Conservation (phyloP, 2,888 invertebrate species). For the Drosophila glabriapex region DNA sequence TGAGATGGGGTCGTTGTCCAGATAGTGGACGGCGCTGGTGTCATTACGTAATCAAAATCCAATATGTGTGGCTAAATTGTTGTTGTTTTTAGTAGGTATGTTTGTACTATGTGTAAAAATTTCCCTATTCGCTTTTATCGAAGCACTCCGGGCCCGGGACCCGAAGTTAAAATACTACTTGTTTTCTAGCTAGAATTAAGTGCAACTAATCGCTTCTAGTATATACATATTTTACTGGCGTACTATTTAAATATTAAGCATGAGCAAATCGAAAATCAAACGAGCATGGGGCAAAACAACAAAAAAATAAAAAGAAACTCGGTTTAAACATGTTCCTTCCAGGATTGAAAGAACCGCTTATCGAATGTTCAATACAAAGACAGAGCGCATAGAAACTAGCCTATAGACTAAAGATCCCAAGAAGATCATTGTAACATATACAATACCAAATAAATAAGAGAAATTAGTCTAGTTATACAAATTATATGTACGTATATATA, state of each 20-base stretch:
- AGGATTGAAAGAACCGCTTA: slow-evolving; percentile 34
- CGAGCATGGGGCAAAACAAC: slow-evolving; percentile 45
- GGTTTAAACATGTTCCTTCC: slow-evolving; percentile 52
- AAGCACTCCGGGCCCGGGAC: slow-evolving; percentile 11
- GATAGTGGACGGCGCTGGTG: slow-evolving; percentile 59
- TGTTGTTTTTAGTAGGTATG: slow-evolving; percentile 58
- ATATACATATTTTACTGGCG: slow-evolving; percentile 1
- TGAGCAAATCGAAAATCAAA: slow-evolving; percentile 51
- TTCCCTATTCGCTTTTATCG: slow-evolving; percentile 31
- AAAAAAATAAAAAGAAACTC: background rate
- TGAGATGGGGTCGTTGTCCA: slow-evolving; percentile 66
- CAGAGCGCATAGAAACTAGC: slow-evolving; percentile 59
- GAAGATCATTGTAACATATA: slow-evolving; percentile 75
- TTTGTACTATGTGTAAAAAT: slow-evolving; percentile 49
- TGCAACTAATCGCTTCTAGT: slow-evolving; percentile 39
- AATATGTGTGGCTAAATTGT: slow-evolving; percentile 42
- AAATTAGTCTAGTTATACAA: slow-evolving; percentile 73
- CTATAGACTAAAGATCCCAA: slow-evolving; percentile 72
- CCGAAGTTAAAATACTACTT: slow-evolving; percentile 40
- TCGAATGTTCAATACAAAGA: slow-evolving; percentile 23
- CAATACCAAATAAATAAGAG: slow-evolving; percentile 66
- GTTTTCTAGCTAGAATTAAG: slow-evolving; percentile 67
- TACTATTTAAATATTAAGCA: slow-evolving; percentile 16
- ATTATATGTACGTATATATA: slow-evolving; percentile 43
- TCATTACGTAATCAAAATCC: slow-evolving; percentile 54